Evolutionary conservation across 2,888 invertebrate genomes (phyloP), one percentile per base, ranked within the genome.

Genomic region (Papilio demoleus): DNA sequence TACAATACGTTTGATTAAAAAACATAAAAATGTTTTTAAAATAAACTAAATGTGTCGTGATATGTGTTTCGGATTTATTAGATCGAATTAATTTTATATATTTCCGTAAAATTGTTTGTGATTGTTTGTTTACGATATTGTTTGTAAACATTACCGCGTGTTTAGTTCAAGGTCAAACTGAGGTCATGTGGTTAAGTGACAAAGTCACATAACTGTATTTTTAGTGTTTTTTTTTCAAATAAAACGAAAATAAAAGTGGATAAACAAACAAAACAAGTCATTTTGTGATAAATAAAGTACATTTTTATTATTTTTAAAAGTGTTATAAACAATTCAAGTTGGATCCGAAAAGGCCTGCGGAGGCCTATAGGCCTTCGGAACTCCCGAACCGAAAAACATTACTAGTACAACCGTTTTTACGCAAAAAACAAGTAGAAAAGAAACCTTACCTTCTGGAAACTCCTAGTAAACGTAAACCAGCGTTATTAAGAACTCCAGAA

Each of bases 401-500:
- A 12, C 74, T 91, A 2, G 92, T 92, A 0, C 86, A 88, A 12
- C 92, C 91, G 0, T 90, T 86, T 34, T 73, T 65, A 6, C 77
- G 79, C 4, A 72, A 22, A 82, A 79, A 77, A 71, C 76, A 53
- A 88, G 86, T 71, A 79, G 74, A 17, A 56, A 63, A 38, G 12
- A 68, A 68, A 8, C 68, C 68, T 8, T 91, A 91, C 9, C 70
- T 92, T 17, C 65, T 92, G 0, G 92, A 92, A 82, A 88, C 90
- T 0, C 92, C 92, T 0, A 85, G 88, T 0, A 92, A 92, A 79
- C 72, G 91, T 27, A 88, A 87, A 69, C 76, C 74, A 0, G 90
- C 92, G 0, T 68, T 92, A 0, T 68, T 92, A 0, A 87, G 90
- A 78, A 71, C 88, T n/a, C 92, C 92, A 0, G 79, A 78, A 24